Evolutionary conservation across 2,113 vertebrate species (phyloP), one percentile per base, ranked within the genome.

Genomic region (Crotalus helleri): DNA sequence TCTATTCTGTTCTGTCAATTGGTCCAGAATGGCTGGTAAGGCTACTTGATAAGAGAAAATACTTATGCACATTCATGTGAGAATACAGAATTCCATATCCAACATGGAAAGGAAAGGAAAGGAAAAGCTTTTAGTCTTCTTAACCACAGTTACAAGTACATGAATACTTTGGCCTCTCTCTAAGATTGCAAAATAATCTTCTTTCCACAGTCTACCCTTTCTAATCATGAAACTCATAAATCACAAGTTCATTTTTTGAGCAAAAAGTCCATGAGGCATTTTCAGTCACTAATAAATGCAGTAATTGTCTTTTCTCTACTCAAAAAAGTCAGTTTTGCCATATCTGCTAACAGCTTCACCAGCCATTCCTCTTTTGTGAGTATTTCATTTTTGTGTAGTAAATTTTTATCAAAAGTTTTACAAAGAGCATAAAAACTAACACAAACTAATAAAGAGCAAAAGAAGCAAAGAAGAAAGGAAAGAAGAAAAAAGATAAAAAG

Each of bases 21-120:
- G 90, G 23, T 89, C 59, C 17, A 94, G 92, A 53, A 53, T 88
- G 44, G 2, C 26, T 94, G 87, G n/a, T 93, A 87, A 91, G 44
- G 58, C 64, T 3, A 93, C 57, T 93, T 92, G 85, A 94, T 39
- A 92, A 87, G 64, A 90, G 95, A 94, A 39, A n/a, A 51, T 57
- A 0, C 3, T 12, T 3, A 5, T 10, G 1, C 49, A 12, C 90
- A 23, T n/a, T 21, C 15, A 26, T 17, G 19, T 33, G 55, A 55
- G 33, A 33, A 11, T 13, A 54, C 58, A 55, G 9, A 0, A 9
- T 93, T 58, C 55, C 46, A 61, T 26, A 86, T 29, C 85, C 59
- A 86, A 7, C 13, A 88, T 19, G 54, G 54, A 17, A 17, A 55
- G 15, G 15, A 33, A 33, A 81, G 23, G 24, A 61, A 61, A 61